These are phyloP conservation scores for Metacarcinus magister DNA, from an alignment of 2,888 invertebrate species.

Conservation along the genomic window DNA sequence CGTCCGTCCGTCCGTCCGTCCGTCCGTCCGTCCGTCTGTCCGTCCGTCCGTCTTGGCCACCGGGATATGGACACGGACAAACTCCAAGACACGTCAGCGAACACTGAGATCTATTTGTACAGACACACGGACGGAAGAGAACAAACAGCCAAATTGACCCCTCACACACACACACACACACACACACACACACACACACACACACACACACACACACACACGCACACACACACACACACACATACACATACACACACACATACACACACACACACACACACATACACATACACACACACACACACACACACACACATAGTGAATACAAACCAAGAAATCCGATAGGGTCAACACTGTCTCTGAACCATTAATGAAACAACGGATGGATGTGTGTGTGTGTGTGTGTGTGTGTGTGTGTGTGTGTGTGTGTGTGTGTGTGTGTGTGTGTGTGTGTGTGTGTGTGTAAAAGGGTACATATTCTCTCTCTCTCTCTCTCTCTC, in stretches of 20 bases:
- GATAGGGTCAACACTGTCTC: not conserved
- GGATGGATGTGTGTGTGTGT: conserved; percentile 7
- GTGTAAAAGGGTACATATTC: not conserved
- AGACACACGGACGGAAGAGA: conserved; percentile 41
- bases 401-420: not conserved
- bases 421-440: not conserved
- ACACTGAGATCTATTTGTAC: conserved; percentile 1
- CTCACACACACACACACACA: conserved; percentile 38
- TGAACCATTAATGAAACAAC: conserved; percentile 41
- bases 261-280: conserved; percentile 2
- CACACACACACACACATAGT: not conserved
- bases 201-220: not conserved
- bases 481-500: not conserved
- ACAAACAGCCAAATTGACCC: conserved; percentile 18
- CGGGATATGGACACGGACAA: not conserved
- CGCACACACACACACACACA: not conserved
- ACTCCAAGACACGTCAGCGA: conserved; percentile 26
- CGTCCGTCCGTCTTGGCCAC: not conserved
- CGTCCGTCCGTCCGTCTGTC: not conserved
- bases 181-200: conserved; percentile 29
- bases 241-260: not conserved
- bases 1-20: not conserved
- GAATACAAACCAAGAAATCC: conserved; percentile 16
- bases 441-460: not conserved
- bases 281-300: not conserved